Evolutionary conservation across 2,113 vertebrate genomes (phyloP).

Genomic region (Egretta garzetta): DNA sequence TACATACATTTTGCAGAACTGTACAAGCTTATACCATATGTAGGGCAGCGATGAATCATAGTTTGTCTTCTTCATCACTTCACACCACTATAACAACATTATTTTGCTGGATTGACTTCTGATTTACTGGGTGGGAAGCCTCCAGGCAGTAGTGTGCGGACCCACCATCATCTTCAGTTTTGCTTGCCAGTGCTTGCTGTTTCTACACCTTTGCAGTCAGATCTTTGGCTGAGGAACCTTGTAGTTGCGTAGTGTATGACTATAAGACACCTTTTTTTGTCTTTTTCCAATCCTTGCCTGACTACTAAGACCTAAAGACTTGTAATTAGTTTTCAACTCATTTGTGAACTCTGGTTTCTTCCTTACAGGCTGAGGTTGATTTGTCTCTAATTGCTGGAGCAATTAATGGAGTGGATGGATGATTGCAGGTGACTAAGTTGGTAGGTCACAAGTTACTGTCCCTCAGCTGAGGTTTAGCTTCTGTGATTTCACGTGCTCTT

Average conservation of each 20-base stretch:
- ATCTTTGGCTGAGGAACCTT: neutral
- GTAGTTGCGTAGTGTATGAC: neutral
- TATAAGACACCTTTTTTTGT: neutral
- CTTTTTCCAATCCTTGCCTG: neutral
- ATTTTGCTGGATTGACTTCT: neutral
- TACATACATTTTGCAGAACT: neutral
- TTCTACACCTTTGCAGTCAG: neutral
- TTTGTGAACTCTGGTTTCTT: neutral
- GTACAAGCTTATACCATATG: neutral
- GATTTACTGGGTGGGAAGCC: slow-evolving; percentile 21
- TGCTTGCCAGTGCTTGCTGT: neutral
- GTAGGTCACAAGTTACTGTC: neutral
- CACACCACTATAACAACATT: neutral
- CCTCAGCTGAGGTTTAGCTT: neutral
- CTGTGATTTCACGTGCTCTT: neutral
- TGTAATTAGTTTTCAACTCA: neutral
- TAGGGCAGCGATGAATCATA: neutral
- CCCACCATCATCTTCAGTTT: neutral
- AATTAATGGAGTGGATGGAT: neutral
- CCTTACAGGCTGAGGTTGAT: neutral
- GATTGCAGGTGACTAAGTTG: neutral
- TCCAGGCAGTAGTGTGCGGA: neutral
- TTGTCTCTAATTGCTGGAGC: neutral
- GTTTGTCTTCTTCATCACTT: neutral
- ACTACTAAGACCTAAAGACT: neutral